Evolutionary conservation across 2,797 vertebrate species (phyloP), one percentile per base, ranked within the genome.

Genomic region (Hoplostethus atlanticus): DNA sequence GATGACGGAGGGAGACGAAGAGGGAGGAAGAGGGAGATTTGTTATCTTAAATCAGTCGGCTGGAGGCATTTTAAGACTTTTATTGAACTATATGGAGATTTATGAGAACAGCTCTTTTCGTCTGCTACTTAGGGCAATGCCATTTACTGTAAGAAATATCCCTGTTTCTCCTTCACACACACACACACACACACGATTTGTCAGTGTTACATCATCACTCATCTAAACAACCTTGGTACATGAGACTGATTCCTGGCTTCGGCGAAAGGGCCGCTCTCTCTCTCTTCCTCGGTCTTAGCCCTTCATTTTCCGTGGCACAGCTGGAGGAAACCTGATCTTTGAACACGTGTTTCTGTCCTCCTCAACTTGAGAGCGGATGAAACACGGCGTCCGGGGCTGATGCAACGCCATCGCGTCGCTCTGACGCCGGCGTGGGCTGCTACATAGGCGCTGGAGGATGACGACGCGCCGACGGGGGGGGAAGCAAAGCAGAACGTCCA

Each of bases 301-400:
- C 58, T 66, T 87, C 72, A 71, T 90, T 84, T 78, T 81, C 78
- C 66, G 67, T 68, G 85, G 85, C 84, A 68, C 57, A 48, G 71
- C 64, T 63, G 65, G 25, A 56, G 68, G 90, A 89, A 92, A 92
- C 64, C 61, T 77, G 84, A 93, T 92, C 87, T 82, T 79, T 46
- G 79, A 91, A 91, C 89, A 91, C 55, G 64, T 86, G 89, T 91
- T 92, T 87, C 87, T 87, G 87, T 87, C 86, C 55, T 88, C 82
- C 83, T 66, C 52, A 44, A 53, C 21, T 64, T 60, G 44, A 57
- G 60, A 63, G 76, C 25, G 63, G 57, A 78, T 64, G 40, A 77
- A 81, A 40, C 48, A 34, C 57, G 17, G 78, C 44, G 38, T 77
- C 61, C 17, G 30, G 78, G 59, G 21, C 62, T 48, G 61, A 71